Evolutionary conservation across 2,888 invertebrate species (phyloP).

Genomic region (Epinotia brunnichana): DNA sequence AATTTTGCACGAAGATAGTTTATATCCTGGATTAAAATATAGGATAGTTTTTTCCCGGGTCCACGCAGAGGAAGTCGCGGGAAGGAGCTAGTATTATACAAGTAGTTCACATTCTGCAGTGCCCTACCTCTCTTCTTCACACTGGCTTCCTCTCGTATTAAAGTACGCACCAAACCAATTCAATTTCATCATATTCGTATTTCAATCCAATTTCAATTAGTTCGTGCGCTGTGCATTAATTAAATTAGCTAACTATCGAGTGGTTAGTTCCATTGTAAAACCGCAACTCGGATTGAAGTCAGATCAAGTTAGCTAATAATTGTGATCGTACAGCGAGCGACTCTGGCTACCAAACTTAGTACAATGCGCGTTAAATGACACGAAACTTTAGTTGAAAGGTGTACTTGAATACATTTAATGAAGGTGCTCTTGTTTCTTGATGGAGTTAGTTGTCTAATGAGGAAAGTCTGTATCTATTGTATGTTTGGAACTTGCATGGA

Average conservation of each 20-base stretch:
- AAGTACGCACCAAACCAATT: too few relatives aligned
- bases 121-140: too few relatives aligned
- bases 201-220: neutral
- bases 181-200: too few relatives aligned
- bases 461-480: constrained; percentile 6
- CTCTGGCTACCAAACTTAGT: constrained; percentile 24
- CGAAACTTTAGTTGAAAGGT: constrained; percentile 24
- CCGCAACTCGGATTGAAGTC: constrained; percentile 22
- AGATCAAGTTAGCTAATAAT: constrained; percentile 20
- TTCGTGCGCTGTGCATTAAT: neutral
- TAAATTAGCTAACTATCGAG: neutral
- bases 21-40: too few relatives aligned
- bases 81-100: too few relatives aligned
- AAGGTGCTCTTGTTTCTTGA: constrained; percentile 19
- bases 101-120: too few relatives aligned
- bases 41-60: too few relatives aligned
- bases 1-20: too few relatives aligned
- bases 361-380: constrained; percentile 38
- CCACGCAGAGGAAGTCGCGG: too few relatives aligned
- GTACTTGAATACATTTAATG: constrained; percentile 17
- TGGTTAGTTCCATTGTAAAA: constrained; percentile 4
- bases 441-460: constrained; percentile 13
- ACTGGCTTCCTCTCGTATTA: too few relatives aligned
- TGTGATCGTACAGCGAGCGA: constrained; percentile 15
- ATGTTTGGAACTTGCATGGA: constrained; percentile 5